Percentiles rank a stretch among this genome's conserved stretches.
These are phyloP conservation scores for Parascotia fuliginaria DNA, from an alignment of 2,888 invertebrate species.

Conservation along the genomic window DNA sequence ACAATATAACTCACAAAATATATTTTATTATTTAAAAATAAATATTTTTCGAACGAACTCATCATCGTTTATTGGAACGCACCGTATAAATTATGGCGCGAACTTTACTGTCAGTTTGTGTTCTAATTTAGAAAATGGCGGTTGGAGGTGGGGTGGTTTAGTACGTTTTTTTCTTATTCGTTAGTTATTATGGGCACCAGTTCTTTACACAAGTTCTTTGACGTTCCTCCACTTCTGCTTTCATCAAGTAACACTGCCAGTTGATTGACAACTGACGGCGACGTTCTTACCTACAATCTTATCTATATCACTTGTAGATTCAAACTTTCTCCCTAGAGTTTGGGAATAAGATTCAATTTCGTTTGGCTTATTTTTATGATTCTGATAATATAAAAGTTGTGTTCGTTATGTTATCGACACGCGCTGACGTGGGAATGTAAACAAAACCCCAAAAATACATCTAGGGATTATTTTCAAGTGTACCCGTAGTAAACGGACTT, in stretches of 20 bases:
- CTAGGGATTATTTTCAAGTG: slow-evolving; percentile 56
- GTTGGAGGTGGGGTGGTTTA: slow-evolving; percentile 25
- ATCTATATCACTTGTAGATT: slow-evolving; percentile 4
- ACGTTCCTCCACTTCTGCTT: slow-evolving; percentile 52
- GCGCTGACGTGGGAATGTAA: slow-evolving; percentile 80
- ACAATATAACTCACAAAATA: slow-evolving; percentile 35
- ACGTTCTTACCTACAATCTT: slow-evolving; percentile 38
- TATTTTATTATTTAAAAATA: slow-evolving; percentile 28
- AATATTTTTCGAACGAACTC: slow-evolving; percentile 31
- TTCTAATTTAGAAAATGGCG: slow-evolving; percentile 50
- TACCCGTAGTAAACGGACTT: slow-evolving; percentile 39
- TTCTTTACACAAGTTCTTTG: slow-evolving; percentile 42
- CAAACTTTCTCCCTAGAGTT: slow-evolving; percentile 13
- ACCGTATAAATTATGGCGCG: slow-evolving; percentile 50
- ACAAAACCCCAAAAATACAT: slow-evolving; percentile 64
- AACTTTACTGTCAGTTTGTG: slow-evolving; percentile 48
- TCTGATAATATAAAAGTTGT: slow-evolving; percentile 40
- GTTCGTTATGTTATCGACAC: slow-evolving; percentile 64
- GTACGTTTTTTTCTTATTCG: slow-evolving; percentile 24
- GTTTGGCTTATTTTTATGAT: slow-evolving; percentile 19
- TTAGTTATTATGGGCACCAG: slow-evolving; percentile 23
- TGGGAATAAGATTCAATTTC: slow-evolving; percentile 45
- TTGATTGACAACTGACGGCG: slow-evolving; percentile 69
- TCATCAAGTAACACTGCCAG: slow-evolving; percentile 48
- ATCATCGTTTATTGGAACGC: slow-evolving; percentile 45